Percentiles rank a stretch among this genome's conserved stretches.
These are phyloP conservation scores for Cancer borealis DNA, from an alignment of 2,888 invertebrate species.

Conservation along the genomic window DNA sequence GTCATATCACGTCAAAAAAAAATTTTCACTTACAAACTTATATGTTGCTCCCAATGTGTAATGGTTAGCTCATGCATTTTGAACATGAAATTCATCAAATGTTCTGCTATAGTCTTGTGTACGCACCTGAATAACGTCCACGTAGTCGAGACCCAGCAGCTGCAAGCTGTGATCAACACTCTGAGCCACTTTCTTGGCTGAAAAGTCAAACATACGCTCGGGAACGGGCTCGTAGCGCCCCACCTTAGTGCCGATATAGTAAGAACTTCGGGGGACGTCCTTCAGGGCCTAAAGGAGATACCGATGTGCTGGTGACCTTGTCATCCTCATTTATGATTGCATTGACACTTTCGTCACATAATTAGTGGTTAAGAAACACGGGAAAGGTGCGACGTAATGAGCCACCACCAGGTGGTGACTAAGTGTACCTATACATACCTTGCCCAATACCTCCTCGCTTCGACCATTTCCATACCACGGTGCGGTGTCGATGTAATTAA, in stretches of 20 bases:
- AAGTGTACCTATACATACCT: slow-evolving; percentile 80
- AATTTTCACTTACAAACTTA: background rate
- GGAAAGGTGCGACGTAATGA: background rate
- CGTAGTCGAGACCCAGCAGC: slow-evolving; percentile 88
- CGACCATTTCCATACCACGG: slow-evolving; percentile 95
- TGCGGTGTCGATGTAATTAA: slow-evolving; percentile 95
- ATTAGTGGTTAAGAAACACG: too few species aligned
- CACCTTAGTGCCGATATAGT: slow-evolving; percentile 93
- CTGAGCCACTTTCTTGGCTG: slow-evolving; percentile 86
- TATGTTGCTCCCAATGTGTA: background rate
- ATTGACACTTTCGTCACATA: background rate
- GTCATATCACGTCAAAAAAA: background rate
- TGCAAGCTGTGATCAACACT: slow-evolving; percentile 89
- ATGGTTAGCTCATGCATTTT: background rate
- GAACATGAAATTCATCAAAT: background rate
- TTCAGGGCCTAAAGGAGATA: slow-evolving; percentile 84
- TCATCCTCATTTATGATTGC: background rate
- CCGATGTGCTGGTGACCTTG: background rate
- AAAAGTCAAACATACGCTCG: slow-evolving; percentile 92
- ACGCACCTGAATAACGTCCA: slow-evolving; percentile 92
- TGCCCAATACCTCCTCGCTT: slow-evolving; percentile 90
- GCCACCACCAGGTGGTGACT: background rate
- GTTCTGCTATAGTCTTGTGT: background rate
- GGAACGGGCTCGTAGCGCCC: slow-evolving; percentile 89
- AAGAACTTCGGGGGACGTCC: slow-evolving; percentile 89